Evolutionary conservation across 2,888 invertebrate species (phyloP).

Genomic region (Eucera pruinosa): DNA sequence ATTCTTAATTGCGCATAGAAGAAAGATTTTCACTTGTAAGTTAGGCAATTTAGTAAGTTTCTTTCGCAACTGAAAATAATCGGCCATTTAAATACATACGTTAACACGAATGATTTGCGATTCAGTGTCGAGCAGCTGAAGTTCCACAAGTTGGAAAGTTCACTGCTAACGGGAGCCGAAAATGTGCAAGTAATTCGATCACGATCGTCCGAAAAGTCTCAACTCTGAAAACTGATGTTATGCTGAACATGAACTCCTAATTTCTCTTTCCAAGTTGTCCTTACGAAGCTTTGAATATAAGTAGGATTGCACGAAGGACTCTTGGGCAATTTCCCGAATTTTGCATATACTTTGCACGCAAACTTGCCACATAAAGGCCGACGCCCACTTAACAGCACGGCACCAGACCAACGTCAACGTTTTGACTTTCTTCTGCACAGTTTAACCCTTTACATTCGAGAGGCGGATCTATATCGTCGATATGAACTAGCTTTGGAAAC

Average conservation of each 20-base stretch:
- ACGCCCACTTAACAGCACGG: too few species aligned
- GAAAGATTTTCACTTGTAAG: too few species aligned
- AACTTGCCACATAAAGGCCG: too few species aligned
- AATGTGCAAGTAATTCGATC: conserved; percentile 20
- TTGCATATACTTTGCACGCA: background rate
- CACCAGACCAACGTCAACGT: too few species aligned
- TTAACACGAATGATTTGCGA: background rate
- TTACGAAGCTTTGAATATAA: background rate
- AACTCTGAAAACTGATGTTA: conserved; percentile 8
- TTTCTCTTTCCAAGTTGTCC: conserved; percentile 17
- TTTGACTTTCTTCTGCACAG: too few species aligned
- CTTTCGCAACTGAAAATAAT: background rate
- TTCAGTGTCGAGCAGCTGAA: background rate
- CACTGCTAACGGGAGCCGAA: conserved; percentile 1
- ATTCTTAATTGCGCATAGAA: too few species aligned
- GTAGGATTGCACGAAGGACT: background rate
- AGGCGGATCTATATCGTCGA: too few species aligned
- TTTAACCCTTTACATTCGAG: too few species aligned
- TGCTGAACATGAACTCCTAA: conserved; percentile 25
- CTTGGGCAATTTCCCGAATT: background rate
- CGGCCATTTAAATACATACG: background rate
- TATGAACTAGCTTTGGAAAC: too few species aligned
- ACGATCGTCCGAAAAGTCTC: conserved; percentile 8
- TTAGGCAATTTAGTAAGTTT: too few species aligned
- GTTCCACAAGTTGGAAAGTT: background rate